Evolutionary conservation across 2,113 vertebrate species (phyloP), one percentile per base, ranked within the genome.

Genomic region (Pluvianellus socialis): DNA sequence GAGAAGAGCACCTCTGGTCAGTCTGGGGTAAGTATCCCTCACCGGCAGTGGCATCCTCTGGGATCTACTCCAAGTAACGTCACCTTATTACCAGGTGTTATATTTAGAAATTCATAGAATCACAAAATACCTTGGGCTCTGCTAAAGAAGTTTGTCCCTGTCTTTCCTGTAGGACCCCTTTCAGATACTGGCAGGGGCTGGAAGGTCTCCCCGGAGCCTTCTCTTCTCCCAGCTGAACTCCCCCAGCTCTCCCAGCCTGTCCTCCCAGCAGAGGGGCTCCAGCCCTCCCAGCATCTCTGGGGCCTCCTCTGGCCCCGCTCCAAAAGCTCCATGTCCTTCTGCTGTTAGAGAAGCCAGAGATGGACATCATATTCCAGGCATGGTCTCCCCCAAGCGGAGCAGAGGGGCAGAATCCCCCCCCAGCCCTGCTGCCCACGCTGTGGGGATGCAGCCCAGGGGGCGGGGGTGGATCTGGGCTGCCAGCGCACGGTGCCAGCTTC

Each of bases 41-140:
- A 2, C 26, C 21, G 70, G 50, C 45, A 45, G 32, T 0, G 2
- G 18, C 53, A 32, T 6, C 59, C 38, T 9, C 7, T 1, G 42
- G 55, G 73, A 30, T 28, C 53, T 14, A 13, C 55, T 9, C 26
- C 53, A 32, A 7, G 26, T 4, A 47, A 49, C 12, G 1, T 3
- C 20, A 24, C 50, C n/a, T 21, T 7, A 17, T 12, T 12, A 27
- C 23, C 35, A 30, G 7, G 20, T 21, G 23, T 26, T 42, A 12
- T 27, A 32, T 33, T 42, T 42, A 66, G 58, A 49, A 33, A 40
- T 28, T 28, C 3, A 16, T 26, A 61, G 23, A 61, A 16, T 17
- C 35, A 35, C 4, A 13, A 17, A 63, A 20, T 13, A 12, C 17
- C 13, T 63, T 42, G 61, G 61, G 38, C 38, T 35, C 35, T 40